Percentiles rank a stretch among this genome's conserved stretches.
Evolutionary conservation across 2,888 invertebrate genomes (phyloP).

Genomic region (Antheraea assamensis): DNA sequence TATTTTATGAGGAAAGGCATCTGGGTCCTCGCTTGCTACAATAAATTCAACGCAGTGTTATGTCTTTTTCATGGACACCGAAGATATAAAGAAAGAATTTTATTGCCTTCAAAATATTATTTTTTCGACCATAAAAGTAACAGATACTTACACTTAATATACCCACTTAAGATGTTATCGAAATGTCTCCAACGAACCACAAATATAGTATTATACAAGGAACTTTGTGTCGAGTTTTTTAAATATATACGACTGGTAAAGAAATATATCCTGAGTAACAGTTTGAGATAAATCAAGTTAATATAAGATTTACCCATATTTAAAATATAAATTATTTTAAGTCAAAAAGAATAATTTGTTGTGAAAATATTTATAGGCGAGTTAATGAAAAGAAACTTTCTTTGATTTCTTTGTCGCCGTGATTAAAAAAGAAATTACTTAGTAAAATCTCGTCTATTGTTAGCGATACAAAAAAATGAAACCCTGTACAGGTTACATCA

Average conservation of each 20-base stretch:
- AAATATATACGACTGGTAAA: neutral
- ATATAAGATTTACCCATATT: neutral
- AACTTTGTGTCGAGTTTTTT: slow-evolving; percentile 4
- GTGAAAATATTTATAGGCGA: neutral
- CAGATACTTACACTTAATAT: slow-evolving; percentile 41
- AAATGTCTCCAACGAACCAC: slow-evolving; percentile 19
- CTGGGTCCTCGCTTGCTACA: slow-evolving; percentile 74
- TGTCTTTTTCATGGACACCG: slow-evolving; percentile 78
- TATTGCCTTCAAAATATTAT: slow-evolving; percentile 68
- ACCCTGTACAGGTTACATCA: slow-evolving; percentile 43
- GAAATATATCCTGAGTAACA: neutral
- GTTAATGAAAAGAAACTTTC: neutral
- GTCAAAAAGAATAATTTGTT: neutral
- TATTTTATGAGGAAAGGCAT: slow-evolving; percentile 80
- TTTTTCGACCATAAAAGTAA: slow-evolving; percentile 50
- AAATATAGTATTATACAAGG: neutral
- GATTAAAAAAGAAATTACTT: slow-evolving; percentile 21
- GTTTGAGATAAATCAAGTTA: neutral
- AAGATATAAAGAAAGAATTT: slow-evolving; percentile 68
- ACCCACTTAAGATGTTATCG: slow-evolving; percentile 37
- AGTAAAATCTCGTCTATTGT: slow-evolving; percentile 32
- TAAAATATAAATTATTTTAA: neutral
- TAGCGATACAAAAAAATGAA: slow-evolving; percentile 40
- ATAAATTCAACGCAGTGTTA: slow-evolving; percentile 79
- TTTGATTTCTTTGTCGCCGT: slow-evolving; percentile 26